Evolutionary conservation across 2,797 vertebrate species (phyloP).

Genomic region (Pygocentrus nattereri): DNA sequence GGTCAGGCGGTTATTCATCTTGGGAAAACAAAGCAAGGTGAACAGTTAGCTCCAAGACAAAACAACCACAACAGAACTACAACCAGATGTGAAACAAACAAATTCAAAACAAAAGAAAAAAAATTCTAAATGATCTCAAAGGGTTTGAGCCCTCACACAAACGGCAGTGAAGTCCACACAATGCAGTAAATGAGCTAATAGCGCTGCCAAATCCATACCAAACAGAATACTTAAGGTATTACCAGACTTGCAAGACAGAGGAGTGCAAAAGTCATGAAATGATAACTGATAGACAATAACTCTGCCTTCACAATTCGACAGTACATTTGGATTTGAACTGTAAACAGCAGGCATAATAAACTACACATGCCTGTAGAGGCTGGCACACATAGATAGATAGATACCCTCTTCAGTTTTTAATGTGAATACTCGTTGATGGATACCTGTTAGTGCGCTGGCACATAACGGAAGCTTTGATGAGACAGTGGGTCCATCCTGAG

Average conservation of each 20-base stretch:
- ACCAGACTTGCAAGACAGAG: background rate
- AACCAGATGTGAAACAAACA: background rate
- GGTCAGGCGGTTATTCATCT: background rate
- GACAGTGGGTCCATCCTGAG: constrained; percentile 43
- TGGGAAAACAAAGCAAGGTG: background rate
- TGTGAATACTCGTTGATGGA: constrained; percentile 30
- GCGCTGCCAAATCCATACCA: background rate
- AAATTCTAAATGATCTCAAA: too few relatives aligned
- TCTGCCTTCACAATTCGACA: background rate
- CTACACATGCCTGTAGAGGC: constrained; percentile 46
- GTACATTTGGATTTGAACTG: background rate
- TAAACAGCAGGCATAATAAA: constrained; percentile 22
- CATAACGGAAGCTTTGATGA: constrained; percentile 11
- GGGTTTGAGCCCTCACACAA: background rate
- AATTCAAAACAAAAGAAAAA: background rate
- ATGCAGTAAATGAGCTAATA: background rate
- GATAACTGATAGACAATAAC: background rate
- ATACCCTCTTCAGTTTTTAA: background rate
- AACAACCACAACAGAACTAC: background rate
- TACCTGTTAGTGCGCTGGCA: constrained; percentile 16
- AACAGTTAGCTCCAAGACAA: background rate
- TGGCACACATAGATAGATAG: constrained; percentile 24
- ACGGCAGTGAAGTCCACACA: background rate
- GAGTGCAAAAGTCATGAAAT: background rate
- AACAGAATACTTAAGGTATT: background rate